Conservation (phyloP, 2,113 vertebrate species). For the Mustela lutreola region DNA sequence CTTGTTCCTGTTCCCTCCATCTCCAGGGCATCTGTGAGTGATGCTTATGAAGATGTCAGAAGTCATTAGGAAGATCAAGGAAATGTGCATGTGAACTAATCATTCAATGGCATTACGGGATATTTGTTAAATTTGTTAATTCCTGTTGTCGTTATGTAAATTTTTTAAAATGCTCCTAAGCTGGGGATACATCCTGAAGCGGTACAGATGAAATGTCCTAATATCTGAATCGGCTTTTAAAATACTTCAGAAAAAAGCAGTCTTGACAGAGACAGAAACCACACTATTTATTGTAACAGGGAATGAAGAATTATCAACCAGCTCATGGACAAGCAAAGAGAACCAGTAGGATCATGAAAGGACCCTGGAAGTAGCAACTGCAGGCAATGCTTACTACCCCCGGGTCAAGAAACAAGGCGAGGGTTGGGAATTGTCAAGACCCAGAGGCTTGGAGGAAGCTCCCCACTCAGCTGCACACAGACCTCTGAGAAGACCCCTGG, state of each 20-base stretch:
- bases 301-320: background rate
- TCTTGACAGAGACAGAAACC: background rate
- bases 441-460: background rate
- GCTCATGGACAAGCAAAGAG: background rate
- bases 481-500: background rate
- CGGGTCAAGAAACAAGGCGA: background rate
- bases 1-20: background rate
- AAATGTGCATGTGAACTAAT: background rate
- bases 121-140: background rate
- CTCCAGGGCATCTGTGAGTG: background rate
- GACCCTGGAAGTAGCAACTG: background rate
- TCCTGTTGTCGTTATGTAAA: background rate
- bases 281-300: background rate
- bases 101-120: background rate
- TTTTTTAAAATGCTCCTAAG: background rate
- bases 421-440: background rate
- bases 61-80: background rate
- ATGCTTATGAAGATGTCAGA: background rate
- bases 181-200: background rate
- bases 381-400: background rate
- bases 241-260: background rate
- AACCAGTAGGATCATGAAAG: background rate
- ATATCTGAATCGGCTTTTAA: background rate
- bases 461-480: background rate
- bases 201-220: background rate